A percentile compares a stretch with the other conserved stretches of the same genome.
Evolutionary conservation across 2,113 vertebrate genomes (phyloP).

Genomic region (Nycticebus coucang): DNA sequence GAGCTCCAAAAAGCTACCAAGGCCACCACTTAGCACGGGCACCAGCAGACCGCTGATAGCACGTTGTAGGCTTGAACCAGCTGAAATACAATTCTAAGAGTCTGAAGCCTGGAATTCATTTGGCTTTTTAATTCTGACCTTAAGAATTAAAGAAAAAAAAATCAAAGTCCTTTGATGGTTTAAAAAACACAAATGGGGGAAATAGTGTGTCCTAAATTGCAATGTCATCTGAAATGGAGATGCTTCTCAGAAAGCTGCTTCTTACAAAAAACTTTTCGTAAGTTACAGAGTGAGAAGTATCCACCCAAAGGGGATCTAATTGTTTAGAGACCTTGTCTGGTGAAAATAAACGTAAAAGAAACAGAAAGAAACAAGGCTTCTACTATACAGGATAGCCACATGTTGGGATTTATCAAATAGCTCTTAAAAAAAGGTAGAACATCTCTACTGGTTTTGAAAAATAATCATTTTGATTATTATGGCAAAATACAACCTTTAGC

Average conservation of each 20-base stretch:
- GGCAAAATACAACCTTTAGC: conserved; percentile 33
- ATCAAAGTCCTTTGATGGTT: conserved; percentile 21
- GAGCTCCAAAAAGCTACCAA: rapidly evolving
- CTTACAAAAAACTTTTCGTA: neutral
- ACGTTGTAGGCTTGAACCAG: neutral
- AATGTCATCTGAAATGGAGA: conserved; percentile 38
- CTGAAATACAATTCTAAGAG: conserved; percentile 42
- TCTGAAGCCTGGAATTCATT: conserved; percentile 52
- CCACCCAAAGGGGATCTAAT: neutral
- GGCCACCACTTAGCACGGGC: neutral
- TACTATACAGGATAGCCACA: neutral
- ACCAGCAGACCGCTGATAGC: neutral
- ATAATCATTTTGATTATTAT: neutral
- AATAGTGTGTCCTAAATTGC: conserved; percentile 37
- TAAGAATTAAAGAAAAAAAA: conserved; percentile 27
- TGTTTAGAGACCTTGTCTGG: neutral
- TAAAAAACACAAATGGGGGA: neutral
- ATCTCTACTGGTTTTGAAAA: conserved; percentile 1
- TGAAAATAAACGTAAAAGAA: neutral
- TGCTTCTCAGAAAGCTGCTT: neutral
- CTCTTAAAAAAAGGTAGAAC: neutral
- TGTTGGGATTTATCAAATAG: neutral
- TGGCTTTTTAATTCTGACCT: conserved; percentile 66
- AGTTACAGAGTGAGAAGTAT: neutral
- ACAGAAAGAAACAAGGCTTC: neutral